Percentiles rank a stretch among this genome's conserved stretches.
These are phyloP conservation scores for Nomada flava DNA, from an alignment of 2,888 invertebrate species.

Conservation along the genomic window DNA sequence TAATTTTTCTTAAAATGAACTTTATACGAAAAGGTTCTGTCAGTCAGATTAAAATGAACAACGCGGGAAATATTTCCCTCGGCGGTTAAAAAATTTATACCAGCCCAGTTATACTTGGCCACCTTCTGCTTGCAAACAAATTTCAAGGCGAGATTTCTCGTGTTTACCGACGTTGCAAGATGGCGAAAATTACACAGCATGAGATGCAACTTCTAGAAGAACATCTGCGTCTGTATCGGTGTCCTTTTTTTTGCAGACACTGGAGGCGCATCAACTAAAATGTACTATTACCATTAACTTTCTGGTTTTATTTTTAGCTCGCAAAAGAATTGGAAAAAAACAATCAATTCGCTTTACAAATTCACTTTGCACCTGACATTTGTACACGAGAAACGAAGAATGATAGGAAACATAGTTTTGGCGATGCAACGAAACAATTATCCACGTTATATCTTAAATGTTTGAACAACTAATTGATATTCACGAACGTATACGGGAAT, in stretches of 20 bases:
- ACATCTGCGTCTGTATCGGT: background rate
- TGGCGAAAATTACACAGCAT: background rate
- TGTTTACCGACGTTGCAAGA: background rate
- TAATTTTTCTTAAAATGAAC: no score
- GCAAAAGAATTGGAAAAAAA: no score
- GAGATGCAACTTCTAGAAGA: background rate
- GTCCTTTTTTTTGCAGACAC: background rate
- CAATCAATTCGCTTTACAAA: no score
- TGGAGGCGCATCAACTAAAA: background rate
- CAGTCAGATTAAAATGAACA: background rate
- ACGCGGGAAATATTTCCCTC: background rate
- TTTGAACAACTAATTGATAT: background rate
- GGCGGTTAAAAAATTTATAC: background rate
- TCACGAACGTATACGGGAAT: background rate
- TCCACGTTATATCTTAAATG: background rate
- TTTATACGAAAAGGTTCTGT: no score
- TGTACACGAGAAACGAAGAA: no score
- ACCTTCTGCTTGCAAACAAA: background rate
- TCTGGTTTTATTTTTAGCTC: background rate
- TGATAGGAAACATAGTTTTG: background rate
- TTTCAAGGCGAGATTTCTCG: background rate
- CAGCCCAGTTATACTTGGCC: background rate
- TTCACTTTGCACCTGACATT: no score
- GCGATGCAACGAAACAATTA: background rate
- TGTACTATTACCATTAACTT: background rate